phyloP scores from a whole-genome alignment of 2,113 vertebrate species.

The Macrotus californicus region DNA sequence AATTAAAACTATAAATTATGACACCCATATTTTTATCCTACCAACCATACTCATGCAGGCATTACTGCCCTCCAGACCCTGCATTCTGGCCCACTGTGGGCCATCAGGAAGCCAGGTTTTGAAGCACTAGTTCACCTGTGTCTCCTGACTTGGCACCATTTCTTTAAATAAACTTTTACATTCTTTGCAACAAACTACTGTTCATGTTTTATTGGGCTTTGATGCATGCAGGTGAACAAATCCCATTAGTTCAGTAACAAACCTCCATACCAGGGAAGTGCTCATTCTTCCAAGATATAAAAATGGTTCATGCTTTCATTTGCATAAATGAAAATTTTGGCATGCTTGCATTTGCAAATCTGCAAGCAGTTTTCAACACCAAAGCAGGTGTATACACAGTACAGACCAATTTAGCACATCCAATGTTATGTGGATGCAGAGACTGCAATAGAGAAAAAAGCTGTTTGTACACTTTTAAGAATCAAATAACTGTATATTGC shows the following conservation, averaged over 20 bases:
- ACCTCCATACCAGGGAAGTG: not conserved
- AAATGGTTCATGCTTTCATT: not conserved
- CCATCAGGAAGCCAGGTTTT: not conserved
- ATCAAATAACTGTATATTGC: not conserved
- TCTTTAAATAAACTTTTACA: not conserved
- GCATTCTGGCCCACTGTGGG: not conserved
- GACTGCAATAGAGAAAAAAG: not conserved
- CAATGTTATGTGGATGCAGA: not conserved
- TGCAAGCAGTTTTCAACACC: not conserved
- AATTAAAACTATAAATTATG: too few species aligned
- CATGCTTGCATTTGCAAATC: not conserved
- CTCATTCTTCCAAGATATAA: slow-evolving; percentile 2
- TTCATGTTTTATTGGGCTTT: not conserved
- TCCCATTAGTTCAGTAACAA: not conserved
- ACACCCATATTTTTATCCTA: too few species aligned
- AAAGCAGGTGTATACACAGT: not conserved
- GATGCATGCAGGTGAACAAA: not conserved
- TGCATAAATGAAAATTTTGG: not conserved
- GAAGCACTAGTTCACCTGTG: not conserved
- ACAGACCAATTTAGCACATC: not conserved
- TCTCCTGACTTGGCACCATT: not conserved
- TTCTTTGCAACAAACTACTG: not conserved
- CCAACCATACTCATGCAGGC: too few species aligned
- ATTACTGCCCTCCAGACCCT: too few species aligned
- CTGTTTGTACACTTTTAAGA: slow-evolving; percentile 15